phyloP scores from a whole-genome alignment of 2,113 vertebrate genomes.

The Montifringilla adamsi region DNA sequence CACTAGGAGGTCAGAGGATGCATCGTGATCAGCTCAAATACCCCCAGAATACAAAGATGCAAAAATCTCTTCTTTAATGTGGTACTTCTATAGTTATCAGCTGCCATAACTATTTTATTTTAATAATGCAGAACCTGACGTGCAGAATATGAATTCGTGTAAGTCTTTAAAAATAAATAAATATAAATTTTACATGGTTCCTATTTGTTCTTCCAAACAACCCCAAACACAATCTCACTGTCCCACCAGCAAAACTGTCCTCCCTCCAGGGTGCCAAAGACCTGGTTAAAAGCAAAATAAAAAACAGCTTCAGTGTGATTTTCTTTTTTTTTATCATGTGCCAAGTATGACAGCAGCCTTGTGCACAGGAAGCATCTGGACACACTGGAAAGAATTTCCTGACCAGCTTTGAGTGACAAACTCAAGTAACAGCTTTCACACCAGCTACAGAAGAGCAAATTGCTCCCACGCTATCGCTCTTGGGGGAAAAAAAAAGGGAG shows the following conservation, averaged over 20 bases:
- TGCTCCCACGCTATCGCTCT: background rate
- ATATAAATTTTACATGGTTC: background rate
- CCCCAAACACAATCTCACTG: background rate
- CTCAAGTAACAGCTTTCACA: background rate
- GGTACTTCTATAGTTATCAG: background rate
- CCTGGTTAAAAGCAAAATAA: background rate
- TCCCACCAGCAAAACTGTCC: background rate
- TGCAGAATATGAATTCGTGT: background rate
- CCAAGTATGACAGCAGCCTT: constrained; percentile 32
- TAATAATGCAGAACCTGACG: background rate
- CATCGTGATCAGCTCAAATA: rapidly evolving
- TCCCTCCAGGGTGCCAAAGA: background rate
- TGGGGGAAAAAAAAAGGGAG: background rate
- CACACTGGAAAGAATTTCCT: constrained; percentile 47
- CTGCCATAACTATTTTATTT: background rate
- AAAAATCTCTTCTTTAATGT: background rate
- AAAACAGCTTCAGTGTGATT: background rate
- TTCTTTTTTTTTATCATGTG: background rate
- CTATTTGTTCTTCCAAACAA: background rate
- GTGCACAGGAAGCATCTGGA: constrained; percentile 57
- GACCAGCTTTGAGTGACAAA: background rate
- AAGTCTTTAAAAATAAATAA: background rate
- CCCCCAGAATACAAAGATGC: background rate
- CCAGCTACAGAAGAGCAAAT: background rate
- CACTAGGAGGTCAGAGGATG: background rate